phyloP scores from a whole-genome alignment of 2,113 vertebrate genomes.

The Podilymbus podiceps region DNA sequence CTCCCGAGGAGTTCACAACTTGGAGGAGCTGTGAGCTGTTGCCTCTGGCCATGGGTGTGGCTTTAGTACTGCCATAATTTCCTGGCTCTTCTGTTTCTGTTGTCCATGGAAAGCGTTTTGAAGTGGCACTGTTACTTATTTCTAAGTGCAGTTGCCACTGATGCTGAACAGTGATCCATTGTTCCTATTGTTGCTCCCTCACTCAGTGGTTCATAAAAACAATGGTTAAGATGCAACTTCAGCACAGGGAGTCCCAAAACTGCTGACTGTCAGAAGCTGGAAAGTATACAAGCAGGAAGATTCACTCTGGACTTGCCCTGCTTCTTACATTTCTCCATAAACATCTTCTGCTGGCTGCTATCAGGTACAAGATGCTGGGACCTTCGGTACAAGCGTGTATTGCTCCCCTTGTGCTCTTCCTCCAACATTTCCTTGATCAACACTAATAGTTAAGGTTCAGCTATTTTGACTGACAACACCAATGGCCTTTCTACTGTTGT shows the following conservation, averaged over 20 bases:
- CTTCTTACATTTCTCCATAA: background rate
- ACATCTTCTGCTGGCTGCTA: background rate
- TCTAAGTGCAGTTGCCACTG: conserved; percentile 57
- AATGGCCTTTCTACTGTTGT: background rate
- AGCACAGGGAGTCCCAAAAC: conserved; percentile 51
- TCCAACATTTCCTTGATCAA: background rate
- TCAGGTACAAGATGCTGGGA: background rate
- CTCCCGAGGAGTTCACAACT: conserved; percentile 13
- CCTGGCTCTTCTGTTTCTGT: conserved; percentile 40
- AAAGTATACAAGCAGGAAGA: background rate
- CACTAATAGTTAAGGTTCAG: background rate
- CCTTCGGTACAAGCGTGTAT: background rate
- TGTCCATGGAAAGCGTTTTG: conserved; percentile 41
- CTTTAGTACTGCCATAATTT: conserved; percentile 49
- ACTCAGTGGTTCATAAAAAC: conserved; percentile 60
- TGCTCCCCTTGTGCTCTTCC: background rate
- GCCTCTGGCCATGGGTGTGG: conserved; percentile 53
- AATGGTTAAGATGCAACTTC: conserved; percentile 60
- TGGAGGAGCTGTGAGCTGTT: conserved; percentile 18
- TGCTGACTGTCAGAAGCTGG: conserved; percentile 34
- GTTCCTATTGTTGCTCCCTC: conserved; percentile 54
- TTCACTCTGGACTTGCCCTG: background rate
- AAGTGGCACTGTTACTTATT: conserved; percentile 62
- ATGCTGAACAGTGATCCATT: conserved; percentile 64
- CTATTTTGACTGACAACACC: background rate